These are phyloP conservation scores for Scaptomyza hsui DNA, from an alignment of 1,140 invertebrate genomes.

Conservation along the genomic window DNA sequence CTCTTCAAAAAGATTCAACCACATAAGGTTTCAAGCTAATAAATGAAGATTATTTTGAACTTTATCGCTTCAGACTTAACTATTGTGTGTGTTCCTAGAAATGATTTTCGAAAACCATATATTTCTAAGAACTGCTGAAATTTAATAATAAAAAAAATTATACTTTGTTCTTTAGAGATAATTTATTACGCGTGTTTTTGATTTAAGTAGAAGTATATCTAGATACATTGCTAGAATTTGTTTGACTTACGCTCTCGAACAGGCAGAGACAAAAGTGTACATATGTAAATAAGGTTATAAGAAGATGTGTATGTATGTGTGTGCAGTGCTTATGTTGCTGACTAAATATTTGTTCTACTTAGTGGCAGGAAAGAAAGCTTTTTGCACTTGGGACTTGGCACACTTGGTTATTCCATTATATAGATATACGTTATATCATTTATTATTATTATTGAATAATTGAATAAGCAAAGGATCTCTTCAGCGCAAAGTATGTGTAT, in stretches of 20 bases:
- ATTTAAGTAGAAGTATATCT: slow-evolving; percentile 4
- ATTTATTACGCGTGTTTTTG: neutral
- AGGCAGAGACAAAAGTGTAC: slow-evolving; percentile 1
- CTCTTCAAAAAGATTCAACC: neutral
- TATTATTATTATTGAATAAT: slow-evolving; percentile 77
- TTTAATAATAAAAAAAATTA: too few relatives aligned
- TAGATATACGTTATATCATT: slow-evolving; percentile 50
- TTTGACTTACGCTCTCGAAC: neutral
- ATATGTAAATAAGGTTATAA: neutral
- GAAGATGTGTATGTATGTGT: neutral
- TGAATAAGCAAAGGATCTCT: slow-evolving; percentile 51
- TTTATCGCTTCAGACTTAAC: neutral
- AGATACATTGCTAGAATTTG: slow-evolving; percentile 15
- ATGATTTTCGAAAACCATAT: neutral
- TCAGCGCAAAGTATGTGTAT: neutral
- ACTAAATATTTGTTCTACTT: slow-evolving; percentile 40
- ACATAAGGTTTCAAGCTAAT: neutral
- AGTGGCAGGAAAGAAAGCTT: slow-evolving; percentile 43
- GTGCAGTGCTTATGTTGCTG: slow-evolving; percentile 11
- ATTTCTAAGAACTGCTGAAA: too few relatives aligned
- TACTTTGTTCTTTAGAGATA: too few relatives aligned
- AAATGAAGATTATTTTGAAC: neutral
- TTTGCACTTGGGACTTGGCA: slow-evolving; percentile 51
- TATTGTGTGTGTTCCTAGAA: neutral
- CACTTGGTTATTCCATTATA: slow-evolving; percentile 49